A percentile compares a stretch with the other conserved stretches of the same genome.
These are phyloP conservation scores for Sebastes nivosus DNA, from an alignment of 2,797 vertebrate species.

Conservation along the genomic window DNA sequence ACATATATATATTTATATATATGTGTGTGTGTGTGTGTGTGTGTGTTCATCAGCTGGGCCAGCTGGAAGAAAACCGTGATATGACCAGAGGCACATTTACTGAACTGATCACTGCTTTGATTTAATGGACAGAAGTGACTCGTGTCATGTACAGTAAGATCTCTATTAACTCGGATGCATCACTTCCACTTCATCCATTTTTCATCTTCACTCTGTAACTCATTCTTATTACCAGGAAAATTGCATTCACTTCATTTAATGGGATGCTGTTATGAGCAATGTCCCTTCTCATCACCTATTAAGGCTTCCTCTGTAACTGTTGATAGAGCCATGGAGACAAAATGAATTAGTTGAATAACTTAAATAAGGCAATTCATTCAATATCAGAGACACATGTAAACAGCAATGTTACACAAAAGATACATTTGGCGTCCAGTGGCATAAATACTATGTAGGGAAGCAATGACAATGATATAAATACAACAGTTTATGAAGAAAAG, in stretches of 20 bases:
- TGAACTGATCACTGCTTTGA: slow-evolving; percentile 42
- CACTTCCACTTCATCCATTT: slow-evolving; percentile 33
- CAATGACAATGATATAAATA: not conserved
- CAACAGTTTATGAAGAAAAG: not conserved
- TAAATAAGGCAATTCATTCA: slow-evolving; percentile 15
- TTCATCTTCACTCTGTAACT: slow-evolving; percentile 37
- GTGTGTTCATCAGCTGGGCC: slow-evolving; percentile 10
- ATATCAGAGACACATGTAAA: not conserved
- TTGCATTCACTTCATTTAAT: slow-evolving; percentile 46
- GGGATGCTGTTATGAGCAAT: slow-evolving; percentile 46
- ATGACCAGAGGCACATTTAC: slow-evolving; percentile 33
- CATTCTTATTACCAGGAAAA: slow-evolving; percentile 37
- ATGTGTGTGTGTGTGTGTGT: not conserved
- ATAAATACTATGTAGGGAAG: not conserved
- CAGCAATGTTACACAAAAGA: slow-evolving; percentile 2
- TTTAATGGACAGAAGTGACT: slow-evolving; percentile 48
- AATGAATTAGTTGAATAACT: slow-evolving; percentile 9
- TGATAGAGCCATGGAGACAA: slow-evolving; percentile 8
- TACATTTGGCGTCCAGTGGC: not conserved
- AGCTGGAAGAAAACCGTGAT: slow-evolving; percentile 32
- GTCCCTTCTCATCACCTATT: slow-evolving; percentile 37
- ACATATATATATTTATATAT: not conserved
- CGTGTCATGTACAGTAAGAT: slow-evolving; percentile 24
- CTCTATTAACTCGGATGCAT: slow-evolving; percentile 36
- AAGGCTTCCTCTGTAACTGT: slow-evolving; percentile 2